Conservation (phyloP, 53 echinoderm and acorn worm genomes). For the Zoroaster sp. region DNA sequence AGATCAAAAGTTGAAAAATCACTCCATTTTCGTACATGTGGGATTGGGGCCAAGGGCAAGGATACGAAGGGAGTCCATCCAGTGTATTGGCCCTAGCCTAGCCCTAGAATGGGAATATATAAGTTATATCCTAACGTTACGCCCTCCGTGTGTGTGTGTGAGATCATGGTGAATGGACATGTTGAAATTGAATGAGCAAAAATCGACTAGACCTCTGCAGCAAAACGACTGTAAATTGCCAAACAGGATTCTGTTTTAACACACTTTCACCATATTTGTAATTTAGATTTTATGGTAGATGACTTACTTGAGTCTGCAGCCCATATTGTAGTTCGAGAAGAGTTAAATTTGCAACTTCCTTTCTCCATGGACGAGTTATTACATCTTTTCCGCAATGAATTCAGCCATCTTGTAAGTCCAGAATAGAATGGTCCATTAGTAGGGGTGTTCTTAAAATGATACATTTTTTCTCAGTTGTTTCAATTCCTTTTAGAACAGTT, state of each 20-base stretch:
- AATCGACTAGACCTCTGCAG: background rate
- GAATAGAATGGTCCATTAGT: constrained; percentile 9
- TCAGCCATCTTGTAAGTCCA: constrained; percentile 34
- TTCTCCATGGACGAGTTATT: background rate
- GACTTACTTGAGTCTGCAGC: constrained; percentile 50
- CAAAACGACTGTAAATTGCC: background rate
- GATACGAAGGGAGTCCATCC: no score
- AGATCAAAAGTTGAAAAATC: no score
- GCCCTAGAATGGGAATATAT: no score
- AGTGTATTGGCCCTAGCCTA: no score
- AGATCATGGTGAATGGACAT: no score
- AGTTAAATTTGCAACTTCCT: constrained; percentile 47
- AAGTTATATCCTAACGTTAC: no score
- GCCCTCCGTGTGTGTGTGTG: no score
- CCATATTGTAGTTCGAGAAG: constrained; percentile 14
- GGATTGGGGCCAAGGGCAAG: no score
- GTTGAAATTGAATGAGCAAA: no score
- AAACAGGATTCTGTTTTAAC: background rate
- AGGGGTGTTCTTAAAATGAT: background rate
- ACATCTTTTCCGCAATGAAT: constrained; percentile 14
- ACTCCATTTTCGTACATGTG: no score
- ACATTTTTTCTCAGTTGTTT: no score
- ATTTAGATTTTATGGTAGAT: background rate
- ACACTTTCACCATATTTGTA: background rate
- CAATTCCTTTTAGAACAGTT: no score